Percentiles rank a stretch among this genome's conserved stretches.
phyloP scores from a whole-genome alignment of 2,113 vertebrate genomes.

The Phaethon lepturus region DNA sequence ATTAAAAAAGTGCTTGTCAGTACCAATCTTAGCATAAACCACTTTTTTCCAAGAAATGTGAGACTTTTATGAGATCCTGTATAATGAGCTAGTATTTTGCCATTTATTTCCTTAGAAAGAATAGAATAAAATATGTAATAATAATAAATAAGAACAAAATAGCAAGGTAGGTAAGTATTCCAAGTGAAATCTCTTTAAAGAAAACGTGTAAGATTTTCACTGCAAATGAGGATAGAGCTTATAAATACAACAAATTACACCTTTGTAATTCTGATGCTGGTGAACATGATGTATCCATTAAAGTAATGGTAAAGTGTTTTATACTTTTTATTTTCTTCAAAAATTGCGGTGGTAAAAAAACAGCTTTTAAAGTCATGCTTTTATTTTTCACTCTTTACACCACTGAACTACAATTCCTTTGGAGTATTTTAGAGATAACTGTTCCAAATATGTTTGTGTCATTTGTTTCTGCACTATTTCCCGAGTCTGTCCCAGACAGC shows the following conservation, averaged over 20 bases:
- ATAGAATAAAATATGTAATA: conserved; percentile 50
- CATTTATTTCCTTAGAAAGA: conserved; percentile 53
- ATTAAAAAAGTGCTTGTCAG: conserved; percentile 59
- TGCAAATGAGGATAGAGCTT: conserved; percentile 9
- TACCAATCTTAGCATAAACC: conserved; percentile 18
- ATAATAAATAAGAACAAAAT: conserved; percentile 59
- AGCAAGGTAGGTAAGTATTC: conserved; percentile 36
- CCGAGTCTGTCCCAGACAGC: neutral
- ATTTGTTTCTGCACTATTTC: neutral
- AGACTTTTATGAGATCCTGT: conserved; percentile 28
- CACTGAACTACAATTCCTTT: neutral
- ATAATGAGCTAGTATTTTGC: conserved; percentile 58
- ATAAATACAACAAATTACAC: conserved; percentile 37
- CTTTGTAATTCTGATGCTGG: conserved; percentile 35
- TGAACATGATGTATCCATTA: conserved; percentile 6
- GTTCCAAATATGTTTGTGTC: neutral
- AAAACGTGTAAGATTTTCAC: neutral
- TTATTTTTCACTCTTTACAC: neutral
- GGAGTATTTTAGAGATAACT: neutral
- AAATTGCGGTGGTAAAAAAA: neutral
- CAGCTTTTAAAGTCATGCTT: neutral
- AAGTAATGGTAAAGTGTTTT: conserved; percentile 25
- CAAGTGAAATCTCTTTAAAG: conserved; percentile 42
- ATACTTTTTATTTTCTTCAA: conserved; percentile 19
- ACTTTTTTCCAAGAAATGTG: conserved; percentile 23